Percentiles rank a stretch among this genome's conserved stretches.
These are phyloP conservation scores for Formicarius rufipectus DNA, from an alignment of 2,113 vertebrate genomes.

Conservation along the genomic window DNA sequence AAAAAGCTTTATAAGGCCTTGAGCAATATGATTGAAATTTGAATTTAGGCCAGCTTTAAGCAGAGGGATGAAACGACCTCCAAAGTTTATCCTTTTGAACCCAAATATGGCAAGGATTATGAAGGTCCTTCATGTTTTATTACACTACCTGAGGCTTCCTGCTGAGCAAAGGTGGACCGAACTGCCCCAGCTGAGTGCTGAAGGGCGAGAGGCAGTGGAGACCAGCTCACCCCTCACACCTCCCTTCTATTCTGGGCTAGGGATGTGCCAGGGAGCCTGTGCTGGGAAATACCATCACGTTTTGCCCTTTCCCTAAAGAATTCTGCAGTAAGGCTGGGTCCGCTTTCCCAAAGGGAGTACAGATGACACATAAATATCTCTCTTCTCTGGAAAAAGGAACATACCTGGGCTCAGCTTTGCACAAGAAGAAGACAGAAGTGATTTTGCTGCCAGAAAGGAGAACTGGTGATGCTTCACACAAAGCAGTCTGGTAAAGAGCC, in stretches of 20 bases:
- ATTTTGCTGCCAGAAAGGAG: background rate
- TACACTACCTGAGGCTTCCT: background rate
- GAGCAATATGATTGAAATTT: background rate
- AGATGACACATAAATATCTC: background rate
- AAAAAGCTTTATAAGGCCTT: background rate
- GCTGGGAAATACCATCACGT: background rate
- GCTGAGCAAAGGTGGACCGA: background rate
- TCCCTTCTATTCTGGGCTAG: background rate
- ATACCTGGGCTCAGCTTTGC: background rate
- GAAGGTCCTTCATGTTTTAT: background rate
- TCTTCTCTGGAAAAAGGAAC: background rate
- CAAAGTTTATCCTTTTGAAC: background rate
- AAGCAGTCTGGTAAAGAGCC: fast-evolving
- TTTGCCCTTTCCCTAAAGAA: background rate
- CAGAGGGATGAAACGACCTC: background rate
- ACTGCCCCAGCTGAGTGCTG: background rate
- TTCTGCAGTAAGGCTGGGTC: background rate
- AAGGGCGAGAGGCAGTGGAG: background rate
- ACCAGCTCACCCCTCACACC: background rate
- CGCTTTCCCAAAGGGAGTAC: background rate
- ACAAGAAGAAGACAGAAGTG: background rate
- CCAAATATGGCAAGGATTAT: background rate
- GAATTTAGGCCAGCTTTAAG: background rate
- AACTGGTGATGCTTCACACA: fast-evolving
- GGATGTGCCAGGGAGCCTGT: background rate